Conservation (phyloP, 1,140 invertebrate species). For the Drosophila mauritiana region DNA sequence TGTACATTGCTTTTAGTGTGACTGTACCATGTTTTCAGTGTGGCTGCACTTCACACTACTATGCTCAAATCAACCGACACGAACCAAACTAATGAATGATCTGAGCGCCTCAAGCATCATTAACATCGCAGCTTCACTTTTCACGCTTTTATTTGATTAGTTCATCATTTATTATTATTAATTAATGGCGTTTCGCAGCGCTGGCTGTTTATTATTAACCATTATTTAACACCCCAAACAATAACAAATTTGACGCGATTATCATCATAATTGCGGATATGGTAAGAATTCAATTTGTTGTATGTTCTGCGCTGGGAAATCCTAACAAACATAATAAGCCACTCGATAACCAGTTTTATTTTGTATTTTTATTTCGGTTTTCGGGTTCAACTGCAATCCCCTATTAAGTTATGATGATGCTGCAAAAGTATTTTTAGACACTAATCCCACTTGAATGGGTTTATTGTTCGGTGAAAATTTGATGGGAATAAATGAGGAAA, state of each 20-base stretch:
- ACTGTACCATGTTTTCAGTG: not conserved
- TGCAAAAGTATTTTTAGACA: conserved; percentile 44
- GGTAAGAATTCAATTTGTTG: conserved; percentile 19
- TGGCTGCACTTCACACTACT: conserved; percentile 8
- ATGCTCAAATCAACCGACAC: not conserved
- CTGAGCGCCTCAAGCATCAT: conserved; percentile 38
- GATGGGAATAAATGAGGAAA: conserved; percentile 16
- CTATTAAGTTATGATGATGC: conserved; percentile 23
- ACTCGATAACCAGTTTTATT: conserved; percentile 33
- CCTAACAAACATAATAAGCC: conserved; percentile 38
- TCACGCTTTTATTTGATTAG: conserved; percentile 81
- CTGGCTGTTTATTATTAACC: conserved; percentile 29
- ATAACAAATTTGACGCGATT: conserved; percentile 56
- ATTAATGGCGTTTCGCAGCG: conserved; percentile 56
- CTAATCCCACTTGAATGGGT: conserved; percentile 14
- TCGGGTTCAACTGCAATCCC: conserved; percentile 42
- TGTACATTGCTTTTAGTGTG: conserved; percentile 1
- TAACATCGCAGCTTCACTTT: conserved; percentile 56
- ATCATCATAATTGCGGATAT: conserved; percentile 80
- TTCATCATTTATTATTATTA: conserved; percentile 79
- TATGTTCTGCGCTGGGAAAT: conserved; percentile 38
- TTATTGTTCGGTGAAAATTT: not conserved
- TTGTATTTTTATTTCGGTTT: conserved; percentile 18
- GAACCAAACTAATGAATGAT: conserved; percentile 41
- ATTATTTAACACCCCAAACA: conserved; percentile 38